Percentiles rank a stretch among this genome's conserved stretches.
Conservation (phyloP, 2,888 invertebrate species). For the Gari tellinella region DNA sequence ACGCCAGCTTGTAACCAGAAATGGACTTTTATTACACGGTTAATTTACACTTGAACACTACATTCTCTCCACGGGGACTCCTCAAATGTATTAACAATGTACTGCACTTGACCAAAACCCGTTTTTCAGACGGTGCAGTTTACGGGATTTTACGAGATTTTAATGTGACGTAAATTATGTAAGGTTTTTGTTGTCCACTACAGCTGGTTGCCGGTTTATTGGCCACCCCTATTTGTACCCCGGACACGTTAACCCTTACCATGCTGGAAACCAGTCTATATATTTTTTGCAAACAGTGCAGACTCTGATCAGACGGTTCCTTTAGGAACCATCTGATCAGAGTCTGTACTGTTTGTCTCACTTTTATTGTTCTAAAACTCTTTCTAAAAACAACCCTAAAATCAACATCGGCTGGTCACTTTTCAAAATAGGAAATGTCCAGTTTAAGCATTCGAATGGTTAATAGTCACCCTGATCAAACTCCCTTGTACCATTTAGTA, state of each 20-base stretch:
- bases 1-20: background rate
- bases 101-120: background rate
- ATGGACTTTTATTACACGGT: slow-evolving; percentile 4
- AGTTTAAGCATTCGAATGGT: no score
- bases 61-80: background rate
- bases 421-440: no score
- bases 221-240: slow-evolving; percentile 14
- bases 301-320: no score
- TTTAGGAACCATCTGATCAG: no score
- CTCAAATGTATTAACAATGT: background rate
- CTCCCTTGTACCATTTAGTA: slow-evolving; percentile 39
- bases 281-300: no score
- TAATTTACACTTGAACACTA: background rate
- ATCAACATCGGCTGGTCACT: no score
- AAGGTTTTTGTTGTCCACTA: no score
- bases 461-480: slow-evolving; percentile 10
- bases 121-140: background rate
- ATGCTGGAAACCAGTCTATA: no score
- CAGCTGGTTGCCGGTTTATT: background rate
- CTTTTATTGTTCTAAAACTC: no score
- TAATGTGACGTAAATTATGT: slow-evolving; percentile 52
- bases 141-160: slow-evolving; percentile 47
- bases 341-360: no score
- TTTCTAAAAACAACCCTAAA: no score
- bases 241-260: slow-evolving; percentile 37